These are phyloP conservation scores for Anthopleura xanthogrammica DNA, from an alignment of 92 coral and sea anemone species.

Conservation along the genomic window DNA sequence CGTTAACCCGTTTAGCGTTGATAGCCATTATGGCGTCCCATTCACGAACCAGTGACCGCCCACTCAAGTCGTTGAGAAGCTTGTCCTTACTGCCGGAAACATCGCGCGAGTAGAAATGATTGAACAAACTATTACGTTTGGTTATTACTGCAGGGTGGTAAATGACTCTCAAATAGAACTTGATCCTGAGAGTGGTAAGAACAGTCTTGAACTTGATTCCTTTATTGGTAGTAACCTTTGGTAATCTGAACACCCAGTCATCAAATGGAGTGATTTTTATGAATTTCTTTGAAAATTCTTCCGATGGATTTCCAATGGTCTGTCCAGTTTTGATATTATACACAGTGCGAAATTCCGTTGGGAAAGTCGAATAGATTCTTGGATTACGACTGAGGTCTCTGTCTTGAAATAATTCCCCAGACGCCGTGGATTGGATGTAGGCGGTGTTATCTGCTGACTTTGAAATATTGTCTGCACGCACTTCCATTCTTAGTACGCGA, in stretches of 20 bases:
- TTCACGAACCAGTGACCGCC: conserved; percentile 40
- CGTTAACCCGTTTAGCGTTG: conserved; percentile 34
- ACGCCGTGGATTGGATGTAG: conserved; percentile 33
- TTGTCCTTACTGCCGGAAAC: conserved; percentile 29
- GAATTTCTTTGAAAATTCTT: conserved; percentile 16
- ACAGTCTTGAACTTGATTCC: conserved; percentile 26
- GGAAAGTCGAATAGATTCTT: conserved; percentile 22
- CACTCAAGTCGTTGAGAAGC: conserved; percentile 23
- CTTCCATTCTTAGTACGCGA: conserved; percentile 32
- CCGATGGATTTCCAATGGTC: conserved; percentile 30
- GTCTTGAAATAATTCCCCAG: conserved; percentile 32
- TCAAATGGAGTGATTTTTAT: conserved; percentile 39
- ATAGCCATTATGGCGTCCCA: conserved; percentile 46
- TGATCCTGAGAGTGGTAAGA: conserved; percentile 30
- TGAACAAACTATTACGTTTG: conserved; percentile 1
- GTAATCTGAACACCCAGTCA: conserved; percentile 37
- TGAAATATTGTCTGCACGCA: conserved; percentile 25
- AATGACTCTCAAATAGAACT: conserved; percentile 32
- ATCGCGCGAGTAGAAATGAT: conserved; percentile 6
- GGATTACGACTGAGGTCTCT: conserved; percentile 44
- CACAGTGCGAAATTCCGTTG: conserved; percentile 33
- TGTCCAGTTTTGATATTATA: conserved; percentile 34
- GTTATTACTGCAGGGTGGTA: conserved; percentile 17
- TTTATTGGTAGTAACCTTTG: conserved; percentile 31
- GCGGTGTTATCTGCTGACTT: conserved; percentile 30